These are phyloP conservation scores for Chrysodeixis includens DNA, from an alignment of 2,888 invertebrate genomes.

Conservation along the genomic window DNA sequence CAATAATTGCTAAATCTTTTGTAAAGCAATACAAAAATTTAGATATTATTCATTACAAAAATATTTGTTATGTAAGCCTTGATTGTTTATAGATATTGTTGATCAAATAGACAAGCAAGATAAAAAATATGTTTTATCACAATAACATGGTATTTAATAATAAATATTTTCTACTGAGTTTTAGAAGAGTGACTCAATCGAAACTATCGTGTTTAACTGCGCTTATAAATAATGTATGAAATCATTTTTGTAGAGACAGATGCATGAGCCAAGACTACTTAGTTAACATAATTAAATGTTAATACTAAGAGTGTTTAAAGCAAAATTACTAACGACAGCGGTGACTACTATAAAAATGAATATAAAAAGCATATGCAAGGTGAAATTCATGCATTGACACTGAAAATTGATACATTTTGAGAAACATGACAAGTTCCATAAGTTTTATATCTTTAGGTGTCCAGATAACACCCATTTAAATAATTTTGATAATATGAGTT, in stretches of 20 bases:
- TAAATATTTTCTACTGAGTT: not conserved
- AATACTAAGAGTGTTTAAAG: conserved; percentile 9
- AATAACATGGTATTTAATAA: not conserved
- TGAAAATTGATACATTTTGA: conserved; percentile 25
- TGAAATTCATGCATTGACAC: conserved; percentile 26
- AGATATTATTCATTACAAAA: conserved; percentile 4
- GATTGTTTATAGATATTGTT: not conserved
- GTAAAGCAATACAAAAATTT: not conserved
- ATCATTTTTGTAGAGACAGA: not conserved
- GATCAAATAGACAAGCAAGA: not conserved
- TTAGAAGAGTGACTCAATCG: not conserved
- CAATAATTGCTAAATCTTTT: not conserved
- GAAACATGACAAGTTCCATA: conserved; percentile 26
- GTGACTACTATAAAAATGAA: not conserved
- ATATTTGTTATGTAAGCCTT: conserved; percentile 4
- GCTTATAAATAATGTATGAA: not conserved
- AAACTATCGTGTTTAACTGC: conserved; percentile 4
- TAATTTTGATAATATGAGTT: not conserved
- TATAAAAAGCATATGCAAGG: conserved; percentile 13
- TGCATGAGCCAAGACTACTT: conserved; percentile 10
- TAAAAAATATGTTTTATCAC: not conserved
- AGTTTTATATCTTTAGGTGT: conserved; percentile 5
- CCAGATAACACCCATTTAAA: not conserved
- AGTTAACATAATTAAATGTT: conserved; percentile 14
- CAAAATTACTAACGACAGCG: not conserved